These are phyloP conservation scores for Bombyx mandarina DNA, from an alignment of 1,140 invertebrate species.

Conservation along the genomic window DNA sequence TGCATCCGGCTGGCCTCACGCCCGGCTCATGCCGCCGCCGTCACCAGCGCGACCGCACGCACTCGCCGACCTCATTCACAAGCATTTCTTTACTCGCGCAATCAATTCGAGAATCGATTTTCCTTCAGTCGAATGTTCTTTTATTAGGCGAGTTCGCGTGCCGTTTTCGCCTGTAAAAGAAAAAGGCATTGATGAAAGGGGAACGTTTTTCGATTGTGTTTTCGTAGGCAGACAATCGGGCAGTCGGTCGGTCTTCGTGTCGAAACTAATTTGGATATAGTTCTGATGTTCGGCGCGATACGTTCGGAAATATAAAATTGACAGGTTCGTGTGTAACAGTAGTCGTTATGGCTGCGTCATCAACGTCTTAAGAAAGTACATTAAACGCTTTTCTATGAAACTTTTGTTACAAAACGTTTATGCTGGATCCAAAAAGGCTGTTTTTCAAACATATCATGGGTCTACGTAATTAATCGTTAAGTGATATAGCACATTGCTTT, in stretches of 20 bases:
- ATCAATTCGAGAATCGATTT: no score
- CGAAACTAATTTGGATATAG: constrained; percentile 61
- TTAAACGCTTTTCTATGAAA: no score
- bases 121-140: constrained; percentile 29
- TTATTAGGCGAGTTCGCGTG: constrained; percentile 36
- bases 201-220: constrained; percentile 56
- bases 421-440: no score
- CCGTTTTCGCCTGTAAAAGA: constrained; percentile 52
- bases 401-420: no score
- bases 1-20: constrained; percentile 74
- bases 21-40: constrained; percentile 43
- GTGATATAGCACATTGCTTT: no score
- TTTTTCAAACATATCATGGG: no score
- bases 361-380: no score
- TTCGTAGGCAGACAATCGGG: constrained; percentile 61
- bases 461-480: no score
- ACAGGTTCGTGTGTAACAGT: constrained; percentile 23
- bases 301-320: constrained; percentile 47
- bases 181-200: constrained; percentile 52
- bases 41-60: constrained; percentile 21
- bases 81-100: background rate
- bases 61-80: constrained; percentile 8
- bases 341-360: no score
- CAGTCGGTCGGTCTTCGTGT: constrained; percentile 53
- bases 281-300: constrained; percentile 53